Base-by-base conservation (phyloP, 2,797 vertebrate genomes). In the Diceros bicornis region DNA sequence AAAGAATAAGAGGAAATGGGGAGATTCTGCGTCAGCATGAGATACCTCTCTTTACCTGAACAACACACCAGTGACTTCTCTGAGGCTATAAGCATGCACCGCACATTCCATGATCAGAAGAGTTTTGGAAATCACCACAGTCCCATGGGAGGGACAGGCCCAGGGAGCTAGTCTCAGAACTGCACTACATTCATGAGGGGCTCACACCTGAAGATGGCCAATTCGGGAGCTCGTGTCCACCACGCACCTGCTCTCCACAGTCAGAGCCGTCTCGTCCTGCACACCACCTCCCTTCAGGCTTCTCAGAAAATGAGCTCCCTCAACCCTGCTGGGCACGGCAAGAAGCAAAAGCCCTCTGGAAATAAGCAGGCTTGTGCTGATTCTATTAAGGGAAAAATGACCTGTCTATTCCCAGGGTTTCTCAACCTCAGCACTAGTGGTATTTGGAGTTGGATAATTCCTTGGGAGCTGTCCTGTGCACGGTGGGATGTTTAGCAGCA, bases 261-360 rank as follows among this genome's bases (percentile, higher is more conserved):
- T 55, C 13, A 64, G 23, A 81, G 14, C 17, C 44, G 59, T 85
- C 29, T 88, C 78, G 69, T 94, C 69, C 57, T 50, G 47, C 75
- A 96, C 85, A 83, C 18, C 20, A 86, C 4, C n/a, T 47, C 59
- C 7, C 77, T 61, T 50, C 11, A 64, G 34, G 13, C 27, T 69
- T 88, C 55, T 94, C 55, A 77, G 37, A 97, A 96, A 71, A 83
- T 29, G 29, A 93, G 41, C 91, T 94, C 62, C 66, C 68, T 81
- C 55, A 77, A 78, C 83, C 32, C 52, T 92, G 27, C 34, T 55
- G 11, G 75, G 17, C 34, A 90, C 5, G 72, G 94, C 25, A 91
- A 88, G 74, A 86, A 95, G 47, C 75, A 93, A 82, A 88, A 79
- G 32, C 37, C 62, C 32, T 82, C n/a, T 78, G 96, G 41, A 93